Percentiles rank a stretch among this genome's conserved stretches.
phyloP scores from a whole-genome alignment of 1,140 invertebrate genomes.

The Gyrodactylus salaris region DNA sequence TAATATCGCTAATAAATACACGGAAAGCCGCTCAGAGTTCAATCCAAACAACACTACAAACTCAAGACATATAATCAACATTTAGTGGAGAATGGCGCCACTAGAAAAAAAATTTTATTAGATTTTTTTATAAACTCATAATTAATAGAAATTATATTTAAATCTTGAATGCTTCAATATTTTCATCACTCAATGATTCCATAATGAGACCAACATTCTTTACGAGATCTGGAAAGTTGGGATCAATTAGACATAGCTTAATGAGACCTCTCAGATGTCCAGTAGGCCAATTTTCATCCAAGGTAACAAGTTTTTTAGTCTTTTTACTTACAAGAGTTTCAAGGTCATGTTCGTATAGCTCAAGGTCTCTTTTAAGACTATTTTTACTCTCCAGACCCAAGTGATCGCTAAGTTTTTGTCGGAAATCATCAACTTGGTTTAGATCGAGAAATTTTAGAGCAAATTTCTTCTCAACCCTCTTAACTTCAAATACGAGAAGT shows the following conservation, averaged over 20 bases:
- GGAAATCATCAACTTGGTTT: not conserved
- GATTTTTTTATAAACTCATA: not conserved
- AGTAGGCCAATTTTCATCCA: not conserved
- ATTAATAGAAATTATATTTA: not conserved
- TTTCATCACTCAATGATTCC: not conserved
- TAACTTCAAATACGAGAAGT: not conserved
- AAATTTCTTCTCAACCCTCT: not conserved
- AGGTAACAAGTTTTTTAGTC: not conserved
- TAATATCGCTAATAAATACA: not conserved
- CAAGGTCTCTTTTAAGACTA: not conserved
- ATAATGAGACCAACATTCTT: not conserved
- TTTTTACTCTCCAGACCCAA: not conserved
- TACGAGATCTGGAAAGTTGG: not conserved
- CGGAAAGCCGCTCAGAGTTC: not conserved
- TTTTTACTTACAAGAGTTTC: not conserved
- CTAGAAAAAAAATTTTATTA: not conserved
- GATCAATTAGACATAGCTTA: not conserved
- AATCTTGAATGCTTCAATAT: too few relatives aligned
- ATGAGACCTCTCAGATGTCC: not conserved
- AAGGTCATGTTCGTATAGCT: not conserved
- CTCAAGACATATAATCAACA: not conserved
- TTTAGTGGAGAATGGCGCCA: not conserved
- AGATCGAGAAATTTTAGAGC: not conserved
- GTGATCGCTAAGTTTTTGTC: not conserved
- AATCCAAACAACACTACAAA: not conserved